phyloP scores from a whole-genome alignment of 2,888 invertebrate genomes.

The Tenthredo amoena region DNA sequence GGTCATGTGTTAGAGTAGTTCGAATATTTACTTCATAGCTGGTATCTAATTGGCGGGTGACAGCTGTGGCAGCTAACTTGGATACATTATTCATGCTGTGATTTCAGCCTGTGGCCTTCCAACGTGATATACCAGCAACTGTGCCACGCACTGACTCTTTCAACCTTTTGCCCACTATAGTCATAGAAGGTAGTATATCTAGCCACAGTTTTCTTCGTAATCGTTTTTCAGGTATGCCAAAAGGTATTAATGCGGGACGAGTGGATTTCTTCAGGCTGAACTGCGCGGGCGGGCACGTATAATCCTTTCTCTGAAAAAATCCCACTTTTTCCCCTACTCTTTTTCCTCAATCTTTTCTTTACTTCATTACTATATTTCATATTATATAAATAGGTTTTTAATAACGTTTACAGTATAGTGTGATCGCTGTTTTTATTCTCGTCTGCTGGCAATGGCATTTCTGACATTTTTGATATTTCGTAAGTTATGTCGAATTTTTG shows the following conservation, averaged over 20 bases:
- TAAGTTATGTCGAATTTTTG: slow-evolving; percentile 1
- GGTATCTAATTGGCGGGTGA: slow-evolving; percentile 69
- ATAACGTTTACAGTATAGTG: background rate
- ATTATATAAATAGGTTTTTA: background rate
- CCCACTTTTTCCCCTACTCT: background rate
- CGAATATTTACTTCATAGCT: slow-evolving; percentile 67
- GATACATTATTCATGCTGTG: slow-evolving; percentile 65
- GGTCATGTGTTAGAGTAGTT: slow-evolving; percentile 42
- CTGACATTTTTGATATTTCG: background rate
- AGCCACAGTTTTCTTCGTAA: slow-evolving; percentile 7
- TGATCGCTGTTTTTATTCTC: background rate
- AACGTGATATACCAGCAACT: slow-evolving; percentile 39
- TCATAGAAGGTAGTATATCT: background rate
- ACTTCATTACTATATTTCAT: background rate
- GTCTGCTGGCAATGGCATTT: background rate
- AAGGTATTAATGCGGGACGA: slow-evolving; percentile 6
- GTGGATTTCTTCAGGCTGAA: background rate
- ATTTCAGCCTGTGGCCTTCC: slow-evolving; percentile 55
- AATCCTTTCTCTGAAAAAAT: background rate
- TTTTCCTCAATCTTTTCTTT: background rate
- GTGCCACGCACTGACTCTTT: slow-evolving; percentile 52
- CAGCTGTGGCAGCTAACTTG: slow-evolving; percentile 62
- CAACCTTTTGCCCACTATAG: slow-evolving; percentile 8
- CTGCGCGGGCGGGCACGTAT: background rate
- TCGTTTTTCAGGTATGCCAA: slow-evolving; percentile 11